Conservation (phyloP, 2,113 vertebrate species). For the Uropsilus gracilis region DNA sequence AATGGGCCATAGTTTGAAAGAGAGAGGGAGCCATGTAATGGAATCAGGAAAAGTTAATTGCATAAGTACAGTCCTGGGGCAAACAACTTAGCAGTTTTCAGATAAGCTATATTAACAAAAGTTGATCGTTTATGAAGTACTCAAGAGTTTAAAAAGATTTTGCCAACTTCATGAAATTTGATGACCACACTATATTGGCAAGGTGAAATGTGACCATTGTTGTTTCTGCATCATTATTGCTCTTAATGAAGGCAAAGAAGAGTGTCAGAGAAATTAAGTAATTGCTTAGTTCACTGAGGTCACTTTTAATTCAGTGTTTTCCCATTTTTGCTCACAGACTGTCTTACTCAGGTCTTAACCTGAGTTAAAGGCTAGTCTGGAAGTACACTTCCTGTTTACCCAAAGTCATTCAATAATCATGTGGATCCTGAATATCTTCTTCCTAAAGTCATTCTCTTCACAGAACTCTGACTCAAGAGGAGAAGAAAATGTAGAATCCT, state of each 20-base stretch:
- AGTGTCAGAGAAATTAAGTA: background rate
- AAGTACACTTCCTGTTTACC: background rate
- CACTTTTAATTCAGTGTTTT: background rate
- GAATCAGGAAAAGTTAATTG: background rate
- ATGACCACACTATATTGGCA: background rate
- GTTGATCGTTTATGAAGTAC: background rate
- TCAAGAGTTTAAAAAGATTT: background rate
- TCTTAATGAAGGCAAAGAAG: background rate
- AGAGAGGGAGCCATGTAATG: background rate
- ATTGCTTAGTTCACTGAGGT: background rate
- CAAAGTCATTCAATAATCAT: background rate
- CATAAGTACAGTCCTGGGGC: background rate
- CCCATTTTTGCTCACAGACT: rapidly evolving
- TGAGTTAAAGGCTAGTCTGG: background rate
- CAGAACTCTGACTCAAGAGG: background rate
- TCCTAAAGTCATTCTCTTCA: background rate
- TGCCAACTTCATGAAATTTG: background rate
- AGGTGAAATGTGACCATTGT: background rate
- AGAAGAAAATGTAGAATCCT: background rate
- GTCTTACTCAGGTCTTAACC: background rate
- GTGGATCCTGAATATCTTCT: no score
- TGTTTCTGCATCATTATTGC: background rate
- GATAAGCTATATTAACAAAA: background rate
- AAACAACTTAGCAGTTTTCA: background rate
- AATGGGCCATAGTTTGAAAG: no score